These are phyloP conservation scores for Characodon lateralis DNA, from an alignment of 2,797 vertebrate species.

Conservation along the genomic window DNA sequence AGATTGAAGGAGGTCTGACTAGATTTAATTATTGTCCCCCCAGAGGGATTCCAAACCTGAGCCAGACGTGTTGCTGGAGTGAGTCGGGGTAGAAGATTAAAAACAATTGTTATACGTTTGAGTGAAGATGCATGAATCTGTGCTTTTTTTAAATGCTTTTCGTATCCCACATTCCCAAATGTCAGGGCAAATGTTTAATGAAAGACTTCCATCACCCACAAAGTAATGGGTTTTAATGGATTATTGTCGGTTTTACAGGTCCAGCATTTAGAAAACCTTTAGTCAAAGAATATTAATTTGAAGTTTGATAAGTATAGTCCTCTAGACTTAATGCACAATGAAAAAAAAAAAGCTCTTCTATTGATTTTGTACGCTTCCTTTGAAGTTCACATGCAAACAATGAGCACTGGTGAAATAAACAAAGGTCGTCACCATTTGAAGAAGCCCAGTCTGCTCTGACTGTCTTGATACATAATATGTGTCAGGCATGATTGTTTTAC, in stretches of 20 bases:
- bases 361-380: no score
- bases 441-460: no score
- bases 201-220: not conserved
- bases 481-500: no score
- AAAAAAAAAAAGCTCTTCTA: no score
- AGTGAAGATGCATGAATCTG: not conserved
- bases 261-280: not conserved
- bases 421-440: no score
- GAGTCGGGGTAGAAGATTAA: conserved; percentile 5
- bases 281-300: no score
- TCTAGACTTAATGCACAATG: no score
- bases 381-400: no score
- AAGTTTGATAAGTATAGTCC: no score
- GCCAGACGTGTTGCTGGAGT: conserved; percentile 4
- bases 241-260: not conserved
- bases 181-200: not conserved
- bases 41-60: conserved; percentile 17
- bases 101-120: not conserved
- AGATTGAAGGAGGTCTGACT: conserved; percentile 26
- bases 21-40: conserved; percentile 11
- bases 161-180: not conserved
- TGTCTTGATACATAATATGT: no score
- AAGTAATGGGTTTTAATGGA: not conserved
- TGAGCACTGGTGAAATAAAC: no score
- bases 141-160: not conserved